Evolutionary conservation across 2,888 invertebrate species (phyloP), one percentile per base, ranked within the genome.

Genomic region (Drosophila merina): DNA sequence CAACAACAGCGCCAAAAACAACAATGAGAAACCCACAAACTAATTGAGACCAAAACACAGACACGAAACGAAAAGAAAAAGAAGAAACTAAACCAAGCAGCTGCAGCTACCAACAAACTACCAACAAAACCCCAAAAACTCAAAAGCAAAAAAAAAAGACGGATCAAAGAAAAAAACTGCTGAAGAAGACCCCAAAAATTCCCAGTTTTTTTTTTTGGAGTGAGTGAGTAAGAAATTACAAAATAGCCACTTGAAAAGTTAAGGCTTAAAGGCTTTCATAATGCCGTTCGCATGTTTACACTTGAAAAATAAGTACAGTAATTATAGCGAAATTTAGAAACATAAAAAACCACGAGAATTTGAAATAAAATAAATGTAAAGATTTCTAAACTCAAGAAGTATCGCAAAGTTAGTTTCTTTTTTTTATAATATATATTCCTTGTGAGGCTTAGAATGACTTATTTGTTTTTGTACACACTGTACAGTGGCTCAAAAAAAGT

Each of bases 401-500:
- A 14, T 1, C 1, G 1, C 1, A 20, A 20, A 20, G 20, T 20
- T 20, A 20, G 20, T 20, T 20, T 2, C 20, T 20, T 20, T 20
- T 20, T 20, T 20, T 20, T 20, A 20, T 20, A 20, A 20, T 1
- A 20, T 20, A 20, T 20, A 20, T 20, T 20, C 20, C 20, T 20
- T 2, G 20, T 20, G 20, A 1, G 20, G 2, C 20, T 76, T 64
- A 54, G 81, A 75, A 75, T 84, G 74, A 86, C 72, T 80, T 66
- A 60, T 49, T 49, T 66, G 60, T 59, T 59, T 66, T 50, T 69
- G 57, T 50, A 10, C 4, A 38, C 14, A 0, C 33, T 14, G 45
- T 47, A 76, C 79, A 74, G 76, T 78, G 81, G 76, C 74, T 75
- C 67, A 79, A 79, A 85, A 36, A 82, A 81, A 90, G 89, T 90